These are phyloP conservation scores for Gnathonemus longibarbis DNA, from an alignment of 2,113 vertebrate species.

Conservation along the genomic window DNA sequence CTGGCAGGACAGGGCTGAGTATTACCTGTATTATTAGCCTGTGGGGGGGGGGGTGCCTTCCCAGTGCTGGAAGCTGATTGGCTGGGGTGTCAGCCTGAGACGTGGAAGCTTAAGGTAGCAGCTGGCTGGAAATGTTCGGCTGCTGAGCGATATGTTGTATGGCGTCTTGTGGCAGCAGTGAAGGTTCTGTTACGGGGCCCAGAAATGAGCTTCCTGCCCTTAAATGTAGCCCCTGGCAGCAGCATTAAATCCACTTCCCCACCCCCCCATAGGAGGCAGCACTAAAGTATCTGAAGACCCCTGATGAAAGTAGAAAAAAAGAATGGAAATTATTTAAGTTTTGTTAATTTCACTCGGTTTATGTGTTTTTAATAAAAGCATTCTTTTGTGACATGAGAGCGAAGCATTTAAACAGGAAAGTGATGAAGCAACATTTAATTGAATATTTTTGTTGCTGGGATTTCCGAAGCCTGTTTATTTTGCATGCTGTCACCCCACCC, in stretches of 20 bases:
- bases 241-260: background rate
- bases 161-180: background rate
- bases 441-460: background rate
- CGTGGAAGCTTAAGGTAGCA: background rate
- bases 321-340: background rate
- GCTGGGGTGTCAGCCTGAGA: background rate
- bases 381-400: background rate
- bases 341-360: background rate
- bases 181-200: background rate
- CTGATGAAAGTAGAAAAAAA: background rate
- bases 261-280: background rate
- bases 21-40: background rate
- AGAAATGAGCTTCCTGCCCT: background rate
- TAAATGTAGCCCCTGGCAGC: background rate
- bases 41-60: background rate
- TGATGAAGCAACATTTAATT: background rate
- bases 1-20: background rate
- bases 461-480: background rate
- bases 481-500: background rate
- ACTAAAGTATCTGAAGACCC: background rate
- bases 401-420: background rate
- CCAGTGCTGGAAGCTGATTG: background rate
- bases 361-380: background rate
- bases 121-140: background rate
- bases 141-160: background rate